These are phyloP conservation scores for Hyla sarda DNA, from an alignment of 2,113 vertebrate species.

Conservation along the genomic window DNA sequence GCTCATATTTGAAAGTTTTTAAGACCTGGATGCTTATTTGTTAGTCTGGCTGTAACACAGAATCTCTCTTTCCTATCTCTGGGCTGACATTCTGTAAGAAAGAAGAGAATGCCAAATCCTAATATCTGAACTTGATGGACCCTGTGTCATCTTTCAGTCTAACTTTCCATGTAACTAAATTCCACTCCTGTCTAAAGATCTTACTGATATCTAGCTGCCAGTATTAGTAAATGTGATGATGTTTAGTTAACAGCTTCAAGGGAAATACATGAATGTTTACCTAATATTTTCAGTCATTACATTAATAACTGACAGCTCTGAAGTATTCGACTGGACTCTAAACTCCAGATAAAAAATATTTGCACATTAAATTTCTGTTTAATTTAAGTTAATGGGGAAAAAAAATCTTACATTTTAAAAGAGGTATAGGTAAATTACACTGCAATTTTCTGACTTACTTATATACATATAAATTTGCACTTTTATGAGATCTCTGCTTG, in stretches of 20 bases:
- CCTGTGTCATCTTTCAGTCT: slow-evolving; percentile 56
- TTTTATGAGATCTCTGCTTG: too few relatives aligned
- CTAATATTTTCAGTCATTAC: not conserved
- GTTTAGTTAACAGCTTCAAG: slow-evolving; percentile 18
- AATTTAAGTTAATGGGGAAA: too few relatives aligned
- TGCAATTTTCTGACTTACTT: too few relatives aligned
- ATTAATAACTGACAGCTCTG: not conserved
- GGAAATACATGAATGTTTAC: not conserved
- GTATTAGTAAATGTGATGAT: slow-evolving; percentile 11
- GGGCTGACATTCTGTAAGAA: slow-evolving; percentile 33
- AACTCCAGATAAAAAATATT: too few relatives aligned
- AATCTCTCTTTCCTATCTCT: slow-evolving; percentile 6
- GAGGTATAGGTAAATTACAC: too few relatives aligned
- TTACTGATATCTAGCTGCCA: slow-evolving; percentile 2
- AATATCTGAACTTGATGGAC: slow-evolving; percentile 45
- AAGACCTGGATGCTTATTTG: not conserved
- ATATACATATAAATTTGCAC: too few relatives aligned
- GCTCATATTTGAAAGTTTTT: slow-evolving; percentile 3
- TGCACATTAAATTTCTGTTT: too few relatives aligned
- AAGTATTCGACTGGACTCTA: not conserved
- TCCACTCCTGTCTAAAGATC: slow-evolving; percentile 21
- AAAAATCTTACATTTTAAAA: too few relatives aligned
- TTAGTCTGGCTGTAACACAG: slow-evolving; percentile 13
- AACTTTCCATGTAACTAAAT: slow-evolving; percentile 47
- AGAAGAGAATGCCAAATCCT: slow-evolving; percentile 40